phyloP scores from a whole-genome alignment of 2,113 vertebrate species.

The Calyptommatus sinebrachiatus region DNA sequence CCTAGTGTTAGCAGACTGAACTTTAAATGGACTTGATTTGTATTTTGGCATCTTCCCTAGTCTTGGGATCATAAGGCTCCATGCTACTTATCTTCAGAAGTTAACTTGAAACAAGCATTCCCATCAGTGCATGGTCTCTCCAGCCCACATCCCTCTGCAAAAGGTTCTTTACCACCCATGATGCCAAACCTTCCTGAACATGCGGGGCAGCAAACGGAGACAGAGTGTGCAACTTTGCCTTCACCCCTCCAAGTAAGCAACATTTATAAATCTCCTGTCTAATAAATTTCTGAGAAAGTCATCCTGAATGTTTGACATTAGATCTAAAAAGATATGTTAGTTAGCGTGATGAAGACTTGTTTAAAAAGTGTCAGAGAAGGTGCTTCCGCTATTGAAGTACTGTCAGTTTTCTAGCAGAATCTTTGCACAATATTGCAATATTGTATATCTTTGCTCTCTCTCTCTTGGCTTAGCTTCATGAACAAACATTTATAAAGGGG shows the following conservation, averaged over 20 bases:
- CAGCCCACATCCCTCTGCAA: conserved; percentile 45
- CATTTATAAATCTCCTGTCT: conserved; percentile 32
- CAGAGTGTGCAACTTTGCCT: conserved; percentile 72
- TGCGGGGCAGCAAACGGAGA: conserved; percentile 84
- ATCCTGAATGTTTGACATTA: neutral
- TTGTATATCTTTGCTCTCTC: neutral
- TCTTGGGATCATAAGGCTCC: conserved; percentile 65
- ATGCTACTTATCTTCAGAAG: conserved; percentile 55
- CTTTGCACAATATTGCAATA: neutral
- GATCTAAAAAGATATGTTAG: neutral
- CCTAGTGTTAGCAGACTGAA: conserved; percentile 45
- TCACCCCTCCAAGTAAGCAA: conserved; percentile 75
- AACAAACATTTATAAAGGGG: no score
- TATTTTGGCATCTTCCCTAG: conserved; percentile 70
- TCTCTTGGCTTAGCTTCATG: no score
- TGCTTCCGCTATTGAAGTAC: no score
- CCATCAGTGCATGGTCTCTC: conserved; percentile 55
- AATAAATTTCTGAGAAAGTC: neutral
- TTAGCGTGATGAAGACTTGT: neutral
- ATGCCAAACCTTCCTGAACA: conserved; percentile 94
- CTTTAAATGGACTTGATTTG: conserved; percentile 68
- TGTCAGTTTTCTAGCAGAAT: neutral
- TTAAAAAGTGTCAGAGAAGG: neutral
- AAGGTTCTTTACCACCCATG: conserved; percentile 59
- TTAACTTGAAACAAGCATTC: conserved; percentile 59